A percentile compares a stretch with the other conserved stretches of the same genome.
Evolutionary conservation across 2,113 vertebrate species (phyloP).

Genomic region (Lagopus leucura): DNA sequence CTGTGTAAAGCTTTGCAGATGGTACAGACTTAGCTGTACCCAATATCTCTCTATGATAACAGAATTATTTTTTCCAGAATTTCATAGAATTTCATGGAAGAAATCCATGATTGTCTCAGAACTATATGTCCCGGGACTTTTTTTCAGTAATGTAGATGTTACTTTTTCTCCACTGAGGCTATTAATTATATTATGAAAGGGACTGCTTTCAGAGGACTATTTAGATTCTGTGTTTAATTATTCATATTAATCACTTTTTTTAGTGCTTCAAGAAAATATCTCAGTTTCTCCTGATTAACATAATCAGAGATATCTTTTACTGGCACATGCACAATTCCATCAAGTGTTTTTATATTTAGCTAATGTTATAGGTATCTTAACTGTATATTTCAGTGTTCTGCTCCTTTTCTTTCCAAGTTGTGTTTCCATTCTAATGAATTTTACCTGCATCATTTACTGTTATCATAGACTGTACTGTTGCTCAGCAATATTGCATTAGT

Average conservation of each 20-base stretch:
- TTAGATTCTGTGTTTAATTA: background rate
- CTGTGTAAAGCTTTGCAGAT: background rate
- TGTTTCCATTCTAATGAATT: background rate
- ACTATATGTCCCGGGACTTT: background rate
- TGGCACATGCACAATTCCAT: background rate
- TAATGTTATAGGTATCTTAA: background rate
- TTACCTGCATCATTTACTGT: background rate
- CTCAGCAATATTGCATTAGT: background rate
- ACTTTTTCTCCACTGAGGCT: background rate
- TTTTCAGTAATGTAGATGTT: background rate
- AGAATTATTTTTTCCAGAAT: background rate
- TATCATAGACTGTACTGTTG: background rate
- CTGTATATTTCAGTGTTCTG: background rate
- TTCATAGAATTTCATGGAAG: background rate
- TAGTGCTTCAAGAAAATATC: background rate
- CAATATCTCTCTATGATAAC: background rate
- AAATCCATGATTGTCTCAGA: background rate
- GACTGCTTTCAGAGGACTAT: background rate
- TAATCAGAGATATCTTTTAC: background rate
- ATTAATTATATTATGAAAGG: background rate
- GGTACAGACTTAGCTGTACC: background rate
- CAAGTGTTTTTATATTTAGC: background rate
- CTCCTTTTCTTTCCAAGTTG: background rate
- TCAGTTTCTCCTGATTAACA: background rate
- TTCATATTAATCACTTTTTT: background rate